Evolutionary conservation across 2,888 invertebrate species (phyloP).

Genomic region (Eupithecia insigniata): DNA sequence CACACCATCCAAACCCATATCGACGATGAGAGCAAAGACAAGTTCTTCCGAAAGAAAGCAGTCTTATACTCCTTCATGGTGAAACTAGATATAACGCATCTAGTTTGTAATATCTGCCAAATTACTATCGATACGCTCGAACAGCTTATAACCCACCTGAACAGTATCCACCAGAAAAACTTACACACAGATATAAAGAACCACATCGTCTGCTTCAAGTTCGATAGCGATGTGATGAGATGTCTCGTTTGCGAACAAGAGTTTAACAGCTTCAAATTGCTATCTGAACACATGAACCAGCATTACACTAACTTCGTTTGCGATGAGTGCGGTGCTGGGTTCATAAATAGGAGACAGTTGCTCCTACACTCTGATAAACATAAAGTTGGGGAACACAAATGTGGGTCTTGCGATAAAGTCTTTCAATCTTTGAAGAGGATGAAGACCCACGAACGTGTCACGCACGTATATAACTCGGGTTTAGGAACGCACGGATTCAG

Average conservation of each 20-base stretch:
- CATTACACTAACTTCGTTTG: conserved; percentile 71
- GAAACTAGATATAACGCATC: conserved; percentile 58
- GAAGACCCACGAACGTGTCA: conserved; percentile 72
- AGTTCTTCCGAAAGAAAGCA: conserved; percentile 32
- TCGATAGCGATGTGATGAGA: conserved; percentile 57
- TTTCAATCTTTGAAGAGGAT: conserved; percentile 76
- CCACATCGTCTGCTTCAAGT: conserved; percentile 66
- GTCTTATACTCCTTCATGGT: conserved; percentile 53
- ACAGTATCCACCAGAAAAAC: conserved; percentile 47
- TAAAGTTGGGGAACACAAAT: conserved; percentile 63
- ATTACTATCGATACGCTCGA: conserved; percentile 45
- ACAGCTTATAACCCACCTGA: conserved; percentile 41
- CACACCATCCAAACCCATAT: conserved; percentile 40
- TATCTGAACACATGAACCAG: conserved; percentile 70
- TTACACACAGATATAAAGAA: conserved; percentile 55
- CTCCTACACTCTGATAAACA: conserved; percentile 62
- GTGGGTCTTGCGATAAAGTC: conserved; percentile 71
- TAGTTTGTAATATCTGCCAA: conserved; percentile 55
- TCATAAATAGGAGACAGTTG: conserved; percentile 62
- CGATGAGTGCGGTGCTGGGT: conserved; percentile 66
- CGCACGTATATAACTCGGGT: conserved; percentile 59
- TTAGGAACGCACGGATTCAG: conserved; percentile 47
- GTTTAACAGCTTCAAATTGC: conserved; percentile 61
- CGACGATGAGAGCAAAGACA: conserved; percentile 35
- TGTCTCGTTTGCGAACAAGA: conserved; percentile 60